Evolutionary conservation across 1,140 invertebrate genomes (phyloP).

Genomic region (Penaeus japonicus): DNA sequence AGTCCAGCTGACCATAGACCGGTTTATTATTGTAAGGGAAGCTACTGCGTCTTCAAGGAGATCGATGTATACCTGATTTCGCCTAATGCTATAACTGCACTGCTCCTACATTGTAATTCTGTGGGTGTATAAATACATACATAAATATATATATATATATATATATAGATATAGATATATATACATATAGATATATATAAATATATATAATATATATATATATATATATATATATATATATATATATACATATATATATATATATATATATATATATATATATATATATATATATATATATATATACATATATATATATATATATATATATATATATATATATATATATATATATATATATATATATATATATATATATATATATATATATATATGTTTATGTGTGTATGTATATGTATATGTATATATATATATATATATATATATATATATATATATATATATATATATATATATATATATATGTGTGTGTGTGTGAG

Average conservation of each 20-base stretch:
- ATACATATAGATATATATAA: background rate
- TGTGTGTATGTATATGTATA: background rate
- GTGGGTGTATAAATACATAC: no score
- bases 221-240: slow-evolving; percentile 22
- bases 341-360: slow-evolving; percentile 21
- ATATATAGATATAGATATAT: background rate
- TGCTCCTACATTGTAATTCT: no score
- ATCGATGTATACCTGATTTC: no score
- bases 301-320: background rate
- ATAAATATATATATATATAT: background rate
- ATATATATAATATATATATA: background rate
- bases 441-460: slow-evolving; percentile 19
- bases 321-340: slow-evolving; percentile 27
- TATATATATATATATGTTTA: slow-evolving; percentile 20
- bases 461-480: slow-evolving; percentile 27
- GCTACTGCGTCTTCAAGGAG: no score
- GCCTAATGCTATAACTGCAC: no score
- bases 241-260: slow-evolving; percentile 21
- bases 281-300: background rate
- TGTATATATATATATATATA: slow-evolving; percentile 18
- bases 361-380: slow-evolving; percentile 27
- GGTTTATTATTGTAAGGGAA: no score
- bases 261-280: slow-evolving; percentile 17
- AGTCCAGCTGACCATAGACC: no score
- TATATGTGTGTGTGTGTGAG: background rate